phyloP scores from a whole-genome alignment of 2,797 vertebrate genomes.

The Rhabdophis nuchalis region DNA sequence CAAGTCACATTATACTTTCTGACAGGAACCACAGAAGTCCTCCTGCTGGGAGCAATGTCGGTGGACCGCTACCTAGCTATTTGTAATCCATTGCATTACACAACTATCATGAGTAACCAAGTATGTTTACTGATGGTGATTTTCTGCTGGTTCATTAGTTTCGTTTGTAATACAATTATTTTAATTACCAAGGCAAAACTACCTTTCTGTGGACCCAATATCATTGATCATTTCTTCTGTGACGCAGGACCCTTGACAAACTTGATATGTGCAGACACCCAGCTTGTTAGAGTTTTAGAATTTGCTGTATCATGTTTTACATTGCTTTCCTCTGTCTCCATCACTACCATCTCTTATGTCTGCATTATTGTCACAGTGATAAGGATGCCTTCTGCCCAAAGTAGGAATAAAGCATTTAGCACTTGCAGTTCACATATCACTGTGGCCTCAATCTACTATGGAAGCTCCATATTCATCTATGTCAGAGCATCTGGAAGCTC shows the following conservation, averaged over 20 bases:
- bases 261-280: background rate
- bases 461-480: constrained; percentile 4
- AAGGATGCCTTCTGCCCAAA: background rate
- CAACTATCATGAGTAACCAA: background rate
- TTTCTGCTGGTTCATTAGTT: background rate
- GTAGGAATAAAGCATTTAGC: constrained; percentile 12
- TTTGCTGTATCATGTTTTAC: background rate
- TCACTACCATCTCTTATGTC: background rate
- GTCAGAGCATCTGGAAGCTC: background rate
- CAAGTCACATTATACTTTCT: constrained; percentile 38
- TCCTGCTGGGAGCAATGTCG: constrained; percentile 21
- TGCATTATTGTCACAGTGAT: constrained; percentile 23
- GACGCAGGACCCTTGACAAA: background rate
- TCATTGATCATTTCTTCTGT: background rate
- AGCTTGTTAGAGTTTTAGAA: background rate
- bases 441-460: background rate
- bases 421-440: constrained; percentile 17
- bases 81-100: constrained; percentile 12
- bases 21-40: constrained; percentile 33
- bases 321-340: background rate
- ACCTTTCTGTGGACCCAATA: background rate
- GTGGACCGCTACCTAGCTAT: constrained; percentile 15
- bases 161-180: background rate
- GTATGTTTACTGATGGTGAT: constrained; percentile 17
- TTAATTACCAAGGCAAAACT: constrained; percentile 23